phyloP scores from a whole-genome alignment of 2,113 vertebrate species.

The Lanius collurio region DNA sequence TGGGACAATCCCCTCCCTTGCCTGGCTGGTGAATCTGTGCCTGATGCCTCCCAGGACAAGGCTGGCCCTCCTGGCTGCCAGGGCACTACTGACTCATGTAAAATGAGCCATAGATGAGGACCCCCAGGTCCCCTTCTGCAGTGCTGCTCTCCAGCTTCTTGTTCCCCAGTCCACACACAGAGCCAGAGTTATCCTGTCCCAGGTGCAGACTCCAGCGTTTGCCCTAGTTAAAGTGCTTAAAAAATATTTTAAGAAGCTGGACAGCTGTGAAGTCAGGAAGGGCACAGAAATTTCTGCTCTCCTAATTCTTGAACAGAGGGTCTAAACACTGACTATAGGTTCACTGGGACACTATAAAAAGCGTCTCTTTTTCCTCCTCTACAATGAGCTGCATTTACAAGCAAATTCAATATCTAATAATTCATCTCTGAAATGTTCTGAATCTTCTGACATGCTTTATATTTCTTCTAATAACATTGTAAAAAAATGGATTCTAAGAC shows the following conservation, averaged over 20 bases:
- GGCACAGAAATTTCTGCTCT: neutral
- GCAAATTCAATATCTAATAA: neutral
- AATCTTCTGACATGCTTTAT: neutral
- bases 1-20: neutral
- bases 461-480: neutral
- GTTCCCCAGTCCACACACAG: neutral
- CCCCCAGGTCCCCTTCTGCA: neutral
- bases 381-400: neutral
- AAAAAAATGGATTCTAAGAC: neutral
- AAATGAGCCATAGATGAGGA: rapidly evolving
- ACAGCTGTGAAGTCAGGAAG: neutral
- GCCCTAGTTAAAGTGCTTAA: neutral
- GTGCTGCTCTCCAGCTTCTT: neutral
- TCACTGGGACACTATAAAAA: neutral
- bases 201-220: neutral
- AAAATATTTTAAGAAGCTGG: neutral
- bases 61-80: neutral
- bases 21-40: rapidly evolving
- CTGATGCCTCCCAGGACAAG: neutral
- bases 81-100: neutral
- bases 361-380: neutral
- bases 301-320: neutral
- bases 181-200: neutral
- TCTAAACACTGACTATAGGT: neutral
- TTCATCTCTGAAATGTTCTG: neutral